phyloP scores from a whole-genome alignment of 2,888 invertebrate genomes.

The Labia minor region DNA sequence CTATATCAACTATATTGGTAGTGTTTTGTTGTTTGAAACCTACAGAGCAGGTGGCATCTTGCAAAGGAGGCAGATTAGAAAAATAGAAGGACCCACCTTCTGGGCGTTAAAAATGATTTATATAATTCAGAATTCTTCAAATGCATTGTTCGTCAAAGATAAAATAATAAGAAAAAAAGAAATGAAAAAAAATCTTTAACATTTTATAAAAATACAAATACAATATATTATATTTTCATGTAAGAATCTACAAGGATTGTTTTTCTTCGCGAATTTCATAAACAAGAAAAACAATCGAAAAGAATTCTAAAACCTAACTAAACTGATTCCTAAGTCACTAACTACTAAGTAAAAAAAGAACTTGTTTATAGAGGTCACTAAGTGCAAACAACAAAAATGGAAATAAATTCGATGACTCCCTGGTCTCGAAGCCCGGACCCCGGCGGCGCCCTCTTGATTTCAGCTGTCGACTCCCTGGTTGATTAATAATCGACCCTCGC shows the following conservation, averaged over 20 bases:
- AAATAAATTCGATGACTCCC: neutral
- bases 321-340: neutral
- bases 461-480: neutral
- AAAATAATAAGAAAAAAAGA: too few species aligned
- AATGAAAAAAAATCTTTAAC: too few species aligned
- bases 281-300: constrained; percentile 6
- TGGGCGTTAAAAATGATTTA: neutral
- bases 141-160: neutral
- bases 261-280: neutral
- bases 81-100: neutral
- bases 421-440: constrained; percentile 4
- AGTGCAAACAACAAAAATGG: constrained; percentile 1
- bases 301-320: constrained; percentile 5
- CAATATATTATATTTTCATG: too few species aligned
- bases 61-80: neutral
- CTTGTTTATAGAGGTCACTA: neutral
- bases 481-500: neutral
- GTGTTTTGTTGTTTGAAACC: neutral
- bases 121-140: neutral
- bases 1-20: neutral
- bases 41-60: constrained; percentile 13
- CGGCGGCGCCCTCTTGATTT: neutral
- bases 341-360: neutral
- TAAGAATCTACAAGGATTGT: neutral
- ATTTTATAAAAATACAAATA: neutral